Evolutionary conservation across 2,113 vertebrate genomes (phyloP), one percentile per base, ranked within the genome.

Genomic region (Corythoichthys haematopterus): DNA sequence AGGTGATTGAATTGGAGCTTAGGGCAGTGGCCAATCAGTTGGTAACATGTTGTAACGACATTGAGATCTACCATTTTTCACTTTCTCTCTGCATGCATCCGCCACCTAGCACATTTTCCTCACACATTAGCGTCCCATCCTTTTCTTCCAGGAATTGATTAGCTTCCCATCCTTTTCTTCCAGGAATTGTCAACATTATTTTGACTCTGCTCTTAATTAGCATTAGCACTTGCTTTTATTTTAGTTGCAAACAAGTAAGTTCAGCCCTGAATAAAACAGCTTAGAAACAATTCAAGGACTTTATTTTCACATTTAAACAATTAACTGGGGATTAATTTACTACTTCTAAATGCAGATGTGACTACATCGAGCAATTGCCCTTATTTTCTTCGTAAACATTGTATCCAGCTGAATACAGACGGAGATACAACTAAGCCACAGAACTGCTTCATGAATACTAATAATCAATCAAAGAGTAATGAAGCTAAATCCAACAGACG

Each of bases 21-120:
- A 16, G 61, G 50, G 50, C 65, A 56, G 28, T 36, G 50, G n/a
- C 80, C 85, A 85, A 76, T 83, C 66, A 66, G 53, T 35, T 68
- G 8, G 3, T 47, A 69, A 74, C 16, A 36, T 43, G 64, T 37
- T 16, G 61, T 59, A 65, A 78, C 64, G 59, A 58, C 56, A 56
- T 38, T 33, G 14, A 71, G 28, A 68, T 75, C 77, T 65, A 13
- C 51, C 38, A 64, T 46, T 6, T 57, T 38, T 64, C 80, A 53
- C 68, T 71, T 75, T 64, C 69, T 62, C 48, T 2, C 57, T 12
- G 4, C 37, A 33, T 64, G 61, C 47, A 79, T 77, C 67, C 66
- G 71, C 70, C 69, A 72, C 61, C 78, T 73, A 75, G 63, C 75
- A 66, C 20, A 11, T 45, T 62, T 78, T 55, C 45, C 6, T 61